These are phyloP conservation scores for Indicator indicator DNA, from an alignment of 2,113 vertebrate species.

Conservation along the genomic window DNA sequence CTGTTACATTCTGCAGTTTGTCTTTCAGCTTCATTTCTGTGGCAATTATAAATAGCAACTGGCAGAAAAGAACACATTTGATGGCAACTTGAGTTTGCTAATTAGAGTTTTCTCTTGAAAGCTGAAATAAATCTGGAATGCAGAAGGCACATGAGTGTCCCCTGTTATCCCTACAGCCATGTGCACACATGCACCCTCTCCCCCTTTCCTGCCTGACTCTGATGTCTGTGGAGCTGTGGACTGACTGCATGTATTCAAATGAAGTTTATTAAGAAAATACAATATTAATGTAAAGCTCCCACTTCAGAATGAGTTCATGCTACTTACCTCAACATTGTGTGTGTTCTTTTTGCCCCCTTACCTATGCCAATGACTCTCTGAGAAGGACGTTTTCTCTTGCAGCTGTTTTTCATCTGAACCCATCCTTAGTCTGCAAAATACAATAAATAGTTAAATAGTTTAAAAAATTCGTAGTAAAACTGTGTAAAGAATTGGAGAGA, in stretches of 20 bases:
- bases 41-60: not conserved
- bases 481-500: not conserved
- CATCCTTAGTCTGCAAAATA: not conserved
- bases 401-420: not conserved
- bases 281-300: not conserved
- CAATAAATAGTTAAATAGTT: not conserved
- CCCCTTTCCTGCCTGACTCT: not conserved
- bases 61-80: not conserved
- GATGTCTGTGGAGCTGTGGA: not conserved
- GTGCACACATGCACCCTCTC: accelerated
- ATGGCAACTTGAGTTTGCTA: not conserved
- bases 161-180: accelerated
- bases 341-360: not conserved
- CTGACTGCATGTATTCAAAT: not conserved
- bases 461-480: not conserved
- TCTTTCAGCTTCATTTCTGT: not conserved
- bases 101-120: not conserved
- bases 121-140: not conserved
- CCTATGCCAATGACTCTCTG: not conserved
- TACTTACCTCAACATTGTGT: not conserved
- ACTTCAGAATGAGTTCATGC: not conserved
- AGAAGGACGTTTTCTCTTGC: not conserved
- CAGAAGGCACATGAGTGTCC: not conserved
- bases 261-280: not conserved
- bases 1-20: not conserved